Percentiles rank a stretch among this genome's conserved stretches.
Conservation (phyloP, 1,140 invertebrate genomes). For the Wiebesia pumilae region DNA sequence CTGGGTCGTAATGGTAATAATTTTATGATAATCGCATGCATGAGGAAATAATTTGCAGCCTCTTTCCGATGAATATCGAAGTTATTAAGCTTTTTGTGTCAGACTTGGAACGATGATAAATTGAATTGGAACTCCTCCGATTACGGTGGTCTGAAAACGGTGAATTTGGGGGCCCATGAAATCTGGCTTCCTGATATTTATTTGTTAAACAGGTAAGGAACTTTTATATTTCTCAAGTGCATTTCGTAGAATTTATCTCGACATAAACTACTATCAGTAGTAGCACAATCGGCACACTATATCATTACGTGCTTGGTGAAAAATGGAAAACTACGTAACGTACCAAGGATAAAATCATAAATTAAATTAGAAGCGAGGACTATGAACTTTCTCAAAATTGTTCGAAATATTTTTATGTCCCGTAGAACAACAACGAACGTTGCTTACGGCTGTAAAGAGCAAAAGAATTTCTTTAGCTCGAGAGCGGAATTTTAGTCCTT, state of each 20-base stretch:
- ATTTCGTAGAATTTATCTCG: not conserved
- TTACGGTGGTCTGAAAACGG: slow-evolving; percentile 76
- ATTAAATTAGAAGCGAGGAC: too few species aligned
- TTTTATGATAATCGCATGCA: not conserved
- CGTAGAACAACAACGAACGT: too few species aligned
- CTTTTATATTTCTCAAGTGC: not conserved
- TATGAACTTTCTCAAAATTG: too few species aligned
- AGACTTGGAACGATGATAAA: slow-evolving; percentile 81
- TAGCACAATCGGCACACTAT: too few species aligned
- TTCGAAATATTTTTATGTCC: too few species aligned
- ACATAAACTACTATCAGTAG: not conserved
- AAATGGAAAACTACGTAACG: too few species aligned
- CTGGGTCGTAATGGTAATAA: slow-evolving; percentile 48
- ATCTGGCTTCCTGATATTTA: slow-evolving; percentile 83
- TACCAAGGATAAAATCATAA: too few species aligned
- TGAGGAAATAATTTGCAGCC: not conserved
- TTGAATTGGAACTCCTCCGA: slow-evolving; percentile 79
- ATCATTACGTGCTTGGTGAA: too few species aligned
- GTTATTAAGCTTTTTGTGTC: slow-evolving; percentile 44
- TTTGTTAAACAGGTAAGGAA: slow-evolving; percentile 78
- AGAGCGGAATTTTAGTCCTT: too few species aligned
- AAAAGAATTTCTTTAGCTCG: too few species aligned
- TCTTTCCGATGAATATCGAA: not conserved
- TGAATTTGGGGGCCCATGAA: slow-evolving; percentile 79
- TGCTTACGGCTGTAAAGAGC: too few species aligned